These are phyloP conservation scores for Anseranas semipalmata DNA, from an alignment of 2,113 vertebrate genomes.

Conservation along the genomic window DNA sequence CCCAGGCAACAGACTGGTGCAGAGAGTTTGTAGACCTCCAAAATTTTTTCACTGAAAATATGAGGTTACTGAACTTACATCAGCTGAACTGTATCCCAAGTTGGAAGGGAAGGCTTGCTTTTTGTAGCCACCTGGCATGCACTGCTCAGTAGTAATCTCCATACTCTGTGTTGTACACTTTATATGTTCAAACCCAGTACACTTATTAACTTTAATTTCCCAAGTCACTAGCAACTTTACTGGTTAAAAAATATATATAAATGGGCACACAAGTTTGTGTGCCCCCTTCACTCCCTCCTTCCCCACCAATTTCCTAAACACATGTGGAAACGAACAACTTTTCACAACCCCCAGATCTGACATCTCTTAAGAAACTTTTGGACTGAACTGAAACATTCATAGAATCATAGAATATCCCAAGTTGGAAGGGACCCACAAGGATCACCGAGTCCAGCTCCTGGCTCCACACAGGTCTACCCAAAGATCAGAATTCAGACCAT, in stretches of 20 bases:
- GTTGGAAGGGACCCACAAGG: too few species aligned
- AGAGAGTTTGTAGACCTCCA: conserved; percentile 5
- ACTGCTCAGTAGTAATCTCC: background rate
- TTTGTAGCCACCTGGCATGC: background rate
- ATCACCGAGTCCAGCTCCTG: too few species aligned
- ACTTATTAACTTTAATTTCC: background rate
- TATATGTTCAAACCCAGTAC: background rate
- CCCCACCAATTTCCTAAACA: background rate
- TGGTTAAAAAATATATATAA: background rate
- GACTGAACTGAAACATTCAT: background rate
- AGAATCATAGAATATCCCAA: too few species aligned
- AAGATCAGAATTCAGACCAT: too few species aligned
- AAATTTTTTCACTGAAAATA: background rate
- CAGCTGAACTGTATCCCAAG: too few species aligned
- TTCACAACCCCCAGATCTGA: background rate
- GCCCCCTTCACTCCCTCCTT: background rate
- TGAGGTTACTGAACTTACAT: background rate
- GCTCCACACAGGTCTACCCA: too few species aligned
- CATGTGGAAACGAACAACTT: background rate
- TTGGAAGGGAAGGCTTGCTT: background rate
- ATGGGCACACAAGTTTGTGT: background rate
- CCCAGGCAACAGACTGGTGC: conserved; percentile 39
- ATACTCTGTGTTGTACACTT: background rate
- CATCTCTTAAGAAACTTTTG: background rate
- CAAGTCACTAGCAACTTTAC: background rate